Evolutionary conservation across 1,140 invertebrate species (phyloP).

Genomic region (Lysiphlebus fabarum): DNA sequence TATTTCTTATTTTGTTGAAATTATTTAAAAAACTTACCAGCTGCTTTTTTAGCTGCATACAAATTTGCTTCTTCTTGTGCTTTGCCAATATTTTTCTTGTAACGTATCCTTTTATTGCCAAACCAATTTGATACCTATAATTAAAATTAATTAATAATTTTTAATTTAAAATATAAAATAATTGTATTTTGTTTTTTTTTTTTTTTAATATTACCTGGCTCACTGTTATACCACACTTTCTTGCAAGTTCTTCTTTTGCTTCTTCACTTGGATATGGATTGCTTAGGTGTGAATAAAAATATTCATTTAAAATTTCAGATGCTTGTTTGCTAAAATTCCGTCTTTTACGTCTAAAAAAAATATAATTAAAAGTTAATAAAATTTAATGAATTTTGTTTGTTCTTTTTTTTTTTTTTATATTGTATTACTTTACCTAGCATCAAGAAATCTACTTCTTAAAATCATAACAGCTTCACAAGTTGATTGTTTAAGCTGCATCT

Average conservation of each 20-base stretch:
- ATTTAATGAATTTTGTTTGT: too few relatives aligned
- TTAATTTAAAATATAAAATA: too few relatives aligned
- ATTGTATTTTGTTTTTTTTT: too few relatives aligned
- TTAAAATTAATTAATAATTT: conserved; percentile 12
- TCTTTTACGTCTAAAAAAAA: conserved; percentile 80
- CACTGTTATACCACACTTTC: conserved; percentile 98
- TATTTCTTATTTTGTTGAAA: neutral
- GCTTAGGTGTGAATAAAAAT: conserved; percentile 98
- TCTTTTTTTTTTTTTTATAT: neutral
- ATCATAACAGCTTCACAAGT: conserved; percentile 99
- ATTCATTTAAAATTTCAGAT: conserved; percentile 99
- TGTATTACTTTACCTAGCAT: conserved; percentile 69
- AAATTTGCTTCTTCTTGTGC: conserved; percentile 99
- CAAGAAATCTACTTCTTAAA: conserved; percentile 86
- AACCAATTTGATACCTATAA: conserved; percentile 98
- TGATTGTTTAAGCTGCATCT: conserved; percentile 99
- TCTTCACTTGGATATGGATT: conserved; percentile 99
- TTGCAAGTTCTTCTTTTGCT: conserved; percentile 98
- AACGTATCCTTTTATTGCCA: conserved; percentile 99
- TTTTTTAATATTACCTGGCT: conserved; percentile 66
- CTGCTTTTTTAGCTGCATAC: conserved; percentile 98
- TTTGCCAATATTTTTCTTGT: conserved; percentile 99
- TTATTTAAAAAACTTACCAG: conserved; percentile 62
- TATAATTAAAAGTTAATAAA: conserved; percentile 19
- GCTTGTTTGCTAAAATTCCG: conserved; percentile 99